Evolutionary conservation across 2,797 vertebrate genomes (phyloP), one percentile per base, ranked within the genome.

Genomic region (Mallotus villosus): DNA sequence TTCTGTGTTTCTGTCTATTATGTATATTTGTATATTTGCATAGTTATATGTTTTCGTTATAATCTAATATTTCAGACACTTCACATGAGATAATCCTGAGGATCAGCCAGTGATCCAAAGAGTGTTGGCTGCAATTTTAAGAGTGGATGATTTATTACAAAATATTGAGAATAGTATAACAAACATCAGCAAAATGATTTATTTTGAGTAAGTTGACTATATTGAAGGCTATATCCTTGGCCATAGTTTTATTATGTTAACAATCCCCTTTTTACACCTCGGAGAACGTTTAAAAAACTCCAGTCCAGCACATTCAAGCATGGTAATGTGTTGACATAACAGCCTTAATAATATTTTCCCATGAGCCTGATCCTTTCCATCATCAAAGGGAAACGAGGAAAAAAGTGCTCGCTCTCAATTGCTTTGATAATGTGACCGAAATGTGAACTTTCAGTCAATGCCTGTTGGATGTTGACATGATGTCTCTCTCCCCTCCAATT

Each of bases 401-500:
- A 59, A 37, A n/a, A 63, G 25, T 24, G 53, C 37, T 63, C n/a
- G 59, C 60, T 25, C 76, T 24, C 34, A 41, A 69, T 21, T 32
- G 16, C 76, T 72, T 83, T 84, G 74, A 82, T 86, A 83, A 84
- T 49, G 57, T 86, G 86, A 87, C 84, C 80, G 19, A 9, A 24
- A 65, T 73, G 24, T 90, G 86, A 90, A 89, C 89, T 78, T 83
- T 76, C 60, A 25, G 74, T 76, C 68, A 70, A 83, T 71, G 59
- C 76, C 68, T 49, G 67, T 63, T 25, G 22, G 46, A 70, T 74
- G 63, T 58, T 78, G 75, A 78, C 79, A 80, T 74, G 65, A 70
- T 60, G 34, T 63, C 63, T 71, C 55, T 53, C 68, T 65, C 62
- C 17, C 24, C 32, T 4, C 62, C 66, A 76, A 73, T 84, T 71